phyloP scores from a whole-genome alignment of 2,113 vertebrate genomes.

The Hypanus sabinus region DNA sequence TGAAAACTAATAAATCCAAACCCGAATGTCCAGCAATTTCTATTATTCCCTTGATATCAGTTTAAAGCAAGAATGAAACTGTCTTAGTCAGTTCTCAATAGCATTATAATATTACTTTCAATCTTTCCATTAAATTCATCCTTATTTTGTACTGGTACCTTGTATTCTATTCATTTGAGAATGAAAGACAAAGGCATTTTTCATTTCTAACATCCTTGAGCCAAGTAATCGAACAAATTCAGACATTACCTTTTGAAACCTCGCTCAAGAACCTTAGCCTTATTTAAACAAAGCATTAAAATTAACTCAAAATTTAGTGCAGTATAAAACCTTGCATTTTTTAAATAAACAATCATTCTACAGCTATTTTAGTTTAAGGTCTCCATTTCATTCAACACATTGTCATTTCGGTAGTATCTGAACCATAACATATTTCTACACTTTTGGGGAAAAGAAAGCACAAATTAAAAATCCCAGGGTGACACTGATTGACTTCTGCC shows the following conservation, averaged over 20 bases:
- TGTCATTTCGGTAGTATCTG: neutral
- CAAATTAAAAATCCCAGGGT: conserved; percentile 21
- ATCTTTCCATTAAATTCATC: conserved; percentile 77
- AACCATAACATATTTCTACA: conserved; percentile 31
- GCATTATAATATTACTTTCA: conserved; percentile 73
- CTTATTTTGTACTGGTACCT: conserved; percentile 76
- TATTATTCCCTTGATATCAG: conserved; percentile 60
- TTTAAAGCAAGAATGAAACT: conserved; percentile 69
- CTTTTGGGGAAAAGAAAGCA: conserved; percentile 32
- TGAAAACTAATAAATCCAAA: conserved; percentile 53
- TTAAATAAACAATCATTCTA: conserved; percentile 33
- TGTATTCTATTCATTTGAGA: conserved; percentile 64
- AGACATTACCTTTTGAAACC: conserved; percentile 53
- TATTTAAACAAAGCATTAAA: conserved; percentile 42
- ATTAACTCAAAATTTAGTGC: conserved; percentile 40
- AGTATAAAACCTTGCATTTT: conserved; percentile 39
- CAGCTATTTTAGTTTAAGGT: conserved; percentile 27
- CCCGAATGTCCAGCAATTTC: conserved; percentile 57
- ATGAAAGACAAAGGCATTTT: conserved; percentile 62
- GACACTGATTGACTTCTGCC: conserved; percentile 3
- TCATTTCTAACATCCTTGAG: conserved; percentile 63
- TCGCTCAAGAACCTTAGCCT: conserved; percentile 46
- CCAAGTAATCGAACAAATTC: conserved; percentile 55
- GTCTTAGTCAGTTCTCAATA: conserved; percentile 72
- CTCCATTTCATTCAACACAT: neutral